Evolutionary conservation across 2,113 vertebrate species (phyloP), one percentile per base, ranked within the genome.

Genomic region (Ailuropoda melanoleuca): DNA sequence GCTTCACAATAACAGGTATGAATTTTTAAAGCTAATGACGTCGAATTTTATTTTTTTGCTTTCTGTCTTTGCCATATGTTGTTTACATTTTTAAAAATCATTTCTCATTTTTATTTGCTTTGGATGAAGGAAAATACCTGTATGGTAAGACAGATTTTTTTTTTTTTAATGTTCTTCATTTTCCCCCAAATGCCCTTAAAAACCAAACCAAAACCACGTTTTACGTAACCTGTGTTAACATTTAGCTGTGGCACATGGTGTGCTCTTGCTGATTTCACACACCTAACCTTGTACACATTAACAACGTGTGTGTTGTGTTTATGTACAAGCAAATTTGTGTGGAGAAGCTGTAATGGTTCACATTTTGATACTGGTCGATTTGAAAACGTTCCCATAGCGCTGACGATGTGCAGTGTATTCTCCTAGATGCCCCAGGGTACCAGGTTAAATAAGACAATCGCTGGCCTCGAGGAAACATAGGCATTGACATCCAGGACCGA

Each of bases 1-100:
- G 98, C 98, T 99, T 99, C 98, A 99, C 99, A 94, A 98, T 99
- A 97, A 99, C 99, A 99, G 99, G 99, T 99, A 99, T 97, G 99
- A 97, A 97, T 86, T 98, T 98, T 97, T 97, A 60, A 94, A 97
- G 55, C 78, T 95, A 95, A 83, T 81, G 29, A n/a, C 56, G 19
- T 66, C n/a, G 82, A 95, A 94, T 96, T 95, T 92, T 75, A 66
- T 24, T 95, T 85, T 75, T 96, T 88, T 64, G 66, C 18, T 95
- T 5, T 95, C 60, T 96, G n/a, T 89, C 72, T 1, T 93, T 31
- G 46, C 90, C 74, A 43, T 88, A 13, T 90, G 4, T 98, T 91
- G 97, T 56, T 92, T 91, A 43, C 0, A 6, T 86, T 91, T 56
- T 18, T 7, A 37, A 93, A 93, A 96, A 87, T 98, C 34, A 97